Evolutionary conservation across 2,797 vertebrate genomes (phyloP), one percentile per base, ranked within the genome.

Genomic region (Streptopelia turtur): DNA sequence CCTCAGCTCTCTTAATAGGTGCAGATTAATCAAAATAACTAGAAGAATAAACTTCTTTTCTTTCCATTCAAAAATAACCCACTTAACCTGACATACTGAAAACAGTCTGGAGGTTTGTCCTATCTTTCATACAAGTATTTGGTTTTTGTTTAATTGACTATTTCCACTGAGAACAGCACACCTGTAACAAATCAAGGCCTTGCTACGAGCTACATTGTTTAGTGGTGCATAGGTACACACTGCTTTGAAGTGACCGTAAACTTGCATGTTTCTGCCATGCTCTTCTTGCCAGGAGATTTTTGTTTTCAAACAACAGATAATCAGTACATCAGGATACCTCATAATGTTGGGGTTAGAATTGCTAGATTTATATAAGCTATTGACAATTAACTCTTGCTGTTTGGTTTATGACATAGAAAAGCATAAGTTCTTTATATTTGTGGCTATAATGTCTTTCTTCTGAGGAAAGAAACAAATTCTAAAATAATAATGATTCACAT

Each of bases 251-350:
- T 4, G 59, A 28, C 13, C 30, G 5, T 27, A 56, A 81, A 75
- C 35, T 37, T 24, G 5, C 1, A 6, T 47, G 15, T 60, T 86
- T 77, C 59, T 74, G 13, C 5, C 7, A 18, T 33, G 20, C 5
- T 75, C 7, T 39, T 77, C 33, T 81, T 43, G 31, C 18, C 16
- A 41, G 47, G 22, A 76, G 37, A 37, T n/a, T 35, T 47, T 22
- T 79, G 43, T 80, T 93, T 78, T 83, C 78, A 87, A 95, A 83
- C 25, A 87, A 60, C 57, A 92, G 81, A 95, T 89, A 92, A 89
- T 92, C 90, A 85, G 61, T 85, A 53, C 39, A 49, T 56, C 37
- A 39, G 35, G 21, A 64, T 43, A 20, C 8, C 41, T 56, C 8
- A 70, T 13, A 33, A 33, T 33, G 7, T 27, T 31, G 7, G 13